These are phyloP conservation scores for Scaptomyza polygonia DNA, from an alignment of 2,888 invertebrate species.

Conservation along the genomic window DNA sequence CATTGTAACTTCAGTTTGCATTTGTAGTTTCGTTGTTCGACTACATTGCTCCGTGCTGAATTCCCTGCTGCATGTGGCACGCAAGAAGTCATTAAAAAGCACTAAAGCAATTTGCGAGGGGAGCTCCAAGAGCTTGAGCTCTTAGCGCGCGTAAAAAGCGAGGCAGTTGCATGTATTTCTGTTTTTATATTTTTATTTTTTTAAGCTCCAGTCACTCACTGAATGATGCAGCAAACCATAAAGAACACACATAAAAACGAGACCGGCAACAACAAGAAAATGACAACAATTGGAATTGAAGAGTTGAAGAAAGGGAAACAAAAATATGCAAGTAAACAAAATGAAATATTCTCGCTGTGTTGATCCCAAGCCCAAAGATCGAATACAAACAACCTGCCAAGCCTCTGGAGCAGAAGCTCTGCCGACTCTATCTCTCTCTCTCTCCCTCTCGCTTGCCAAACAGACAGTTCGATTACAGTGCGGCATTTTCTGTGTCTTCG, in stretches of 20 bases:
- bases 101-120: conserved; percentile 44
- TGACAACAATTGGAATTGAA: conserved; percentile 39
- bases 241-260: conserved; percentile 34
- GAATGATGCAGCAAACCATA: conserved; percentile 61
- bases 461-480: conserved; percentile 65
- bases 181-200: conserved; percentile 19
- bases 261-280: conserved; percentile 28
- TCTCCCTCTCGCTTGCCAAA: conserved; percentile 1
- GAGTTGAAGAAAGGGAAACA: conserved; percentile 1
- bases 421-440: background rate
- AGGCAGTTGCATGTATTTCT: conserved; percentile 37
- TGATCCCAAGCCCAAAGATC: conserved; percentile 17
- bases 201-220: conserved; percentile 47
- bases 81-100: conserved; percentile 70
- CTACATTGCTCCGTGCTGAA: conserved; percentile 19
- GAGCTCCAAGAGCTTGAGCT: conserved; percentile 29
- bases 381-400: conserved; percentile 44
- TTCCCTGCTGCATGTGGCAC: conserved; percentile 68
- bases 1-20: conserved; percentile 46
- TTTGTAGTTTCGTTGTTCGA: conserved; percentile 24
- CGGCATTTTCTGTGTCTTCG: conserved; percentile 25
- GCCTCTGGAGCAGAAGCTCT: conserved; percentile 12
- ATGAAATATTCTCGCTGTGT: conserved; percentile 32
- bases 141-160: conserved; percentile 39
- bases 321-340: conserved; percentile 36